Evolutionary conservation across 2,113 vertebrate species (phyloP), one percentile per base, ranked within the genome.

Genomic region (Nyctibius bracteatus): DNA sequence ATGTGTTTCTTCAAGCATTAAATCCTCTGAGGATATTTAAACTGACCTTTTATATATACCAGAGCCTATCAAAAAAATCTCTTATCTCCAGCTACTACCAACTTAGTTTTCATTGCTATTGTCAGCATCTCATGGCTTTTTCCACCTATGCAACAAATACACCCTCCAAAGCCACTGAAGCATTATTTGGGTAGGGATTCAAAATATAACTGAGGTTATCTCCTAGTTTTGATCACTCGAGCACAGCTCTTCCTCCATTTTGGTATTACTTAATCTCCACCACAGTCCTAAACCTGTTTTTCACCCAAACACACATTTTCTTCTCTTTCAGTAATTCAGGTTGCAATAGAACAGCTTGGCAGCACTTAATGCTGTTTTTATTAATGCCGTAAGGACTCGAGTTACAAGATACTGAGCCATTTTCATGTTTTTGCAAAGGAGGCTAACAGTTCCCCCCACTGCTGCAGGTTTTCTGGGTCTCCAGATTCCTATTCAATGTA

Each of bases 301-400:
- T 92, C 83, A 92, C 86, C 68, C 95, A 90, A 93, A 91, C 68
- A 66, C 31, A 87, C 52, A 65, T 91, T 95, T 92, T 44, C 83
- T 84, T 67, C 39, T 75, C 65, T 81, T 88, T 44, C 75, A 17
- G 81, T 80, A 95, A 92, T 75, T 92, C 84, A 89, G 62, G 66
- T 58, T 91, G 81, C n/a, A 92, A 49, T 13, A 46, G 75, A 83
- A 59, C 49, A 86, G 82, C 65, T 91, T 62, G 57, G 58, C 83
- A 87, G 62, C 81, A 37, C 72, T 95, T 93, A 89, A 68, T 59
- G 58, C 41, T 91, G 83, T 49, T 87, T 94, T 94, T 94, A 94
- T 91, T 94, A 92, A 91, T 72, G 81, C 59, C n/a, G 27, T 75
- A 78, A 94, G 46, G 83, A 88, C 73, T 79, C 2, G 0, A 92